Evolutionary conservation across 2,113 vertebrate genomes (phyloP), one percentile per base, ranked within the genome.

Genomic region (Coregonus clupeaformis): DNA sequence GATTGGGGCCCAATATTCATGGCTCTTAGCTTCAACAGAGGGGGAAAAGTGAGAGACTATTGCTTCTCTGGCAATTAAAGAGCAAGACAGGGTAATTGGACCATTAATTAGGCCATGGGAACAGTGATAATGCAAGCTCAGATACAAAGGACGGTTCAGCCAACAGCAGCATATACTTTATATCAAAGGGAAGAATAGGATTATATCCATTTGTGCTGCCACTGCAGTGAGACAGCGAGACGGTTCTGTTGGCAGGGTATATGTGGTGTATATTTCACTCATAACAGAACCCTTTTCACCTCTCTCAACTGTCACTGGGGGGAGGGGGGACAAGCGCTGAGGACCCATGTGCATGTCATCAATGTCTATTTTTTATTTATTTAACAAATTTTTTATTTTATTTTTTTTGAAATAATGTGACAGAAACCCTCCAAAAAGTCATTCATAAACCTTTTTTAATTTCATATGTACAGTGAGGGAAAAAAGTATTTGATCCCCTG

Each of bases 61-160:
- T 74, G 78, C 88, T 87, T 89, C 74, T 24, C 71, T 36, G 47
- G 78, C 79, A 88, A 90, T 89, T 89, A 85, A 87, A 79, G 68
- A 78, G 69, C 74, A 77, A 78, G 77, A 75, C 69, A 65, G 69
- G 29, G 66, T 88, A 85, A 89, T 85, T 87, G 73, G 87, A 84
- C 73, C 78, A 84, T 87, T 88, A 87, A 88, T 85, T 87, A 84
- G 64, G 82, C 66, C 59, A 42, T 69, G 57, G 71, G 71, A 60
- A 30, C 18, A 69, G 47, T 62, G 80, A 81, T 72, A 84, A 81
- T 60, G 55, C 68, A 24, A 24, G 65, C 72, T 77, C 5, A 11
- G 32, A 78, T 80, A 68, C 7, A 42, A 60, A 66, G 14, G 22
- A 73, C 16, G 3, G 4, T 77, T 73, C 24, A 67, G 77, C 69